Base-by-base conservation (phyloP, 2,888 invertebrate species). In the Escarpia spicata region DNA sequence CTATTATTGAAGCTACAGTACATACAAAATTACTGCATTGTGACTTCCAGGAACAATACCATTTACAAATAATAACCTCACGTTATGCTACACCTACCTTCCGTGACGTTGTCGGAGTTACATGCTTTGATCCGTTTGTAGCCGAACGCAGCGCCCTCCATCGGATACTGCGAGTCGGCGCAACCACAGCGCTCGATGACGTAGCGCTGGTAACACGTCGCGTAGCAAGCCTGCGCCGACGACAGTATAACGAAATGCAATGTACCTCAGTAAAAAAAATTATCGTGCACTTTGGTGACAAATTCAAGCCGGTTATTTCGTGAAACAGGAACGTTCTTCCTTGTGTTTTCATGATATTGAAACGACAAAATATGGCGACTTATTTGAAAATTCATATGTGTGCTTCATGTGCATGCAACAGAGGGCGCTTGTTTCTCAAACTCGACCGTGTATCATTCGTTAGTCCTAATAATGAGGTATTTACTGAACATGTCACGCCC, bases 161-260 rank as follows among this genome's bases (percentile, higher is more conserved):
- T 92, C 37, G 92, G 92, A 75, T 75, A 75, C 43, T 92, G 75
- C 19, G 92, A 43, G 92, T 92, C 92, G 12, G 75, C 92, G 75
- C 92, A 92, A 43, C 92, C 92, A 37, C 92, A 92, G 92, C 75
- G 58, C 37, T 37, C 58, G 10, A 92, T 92, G 60, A 92, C 92
- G 75, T 92, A 37, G 12, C 44, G 37, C 75, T 92, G 92, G 92
- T 92, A 92, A 75, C 92, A 92, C 60, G 92, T 92, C 37, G 58
- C 75, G 89, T 75, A 92, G 75, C 92, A 92, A 15, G 92, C 92
- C 92, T 92, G 43, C 2, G 75, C 6, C 75, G 6, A 19, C 75
- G 6, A 75, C 15, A 75, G 19, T 26, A n/a, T n/a, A 75, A 52
- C 10, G 10, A 45, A 45, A 15, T 37, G 37, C 52, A 52, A 52